These are phyloP conservation scores for Sylvia borin DNA, from an alignment of 2,797 vertebrate genomes.

Conservation along the genomic window DNA sequence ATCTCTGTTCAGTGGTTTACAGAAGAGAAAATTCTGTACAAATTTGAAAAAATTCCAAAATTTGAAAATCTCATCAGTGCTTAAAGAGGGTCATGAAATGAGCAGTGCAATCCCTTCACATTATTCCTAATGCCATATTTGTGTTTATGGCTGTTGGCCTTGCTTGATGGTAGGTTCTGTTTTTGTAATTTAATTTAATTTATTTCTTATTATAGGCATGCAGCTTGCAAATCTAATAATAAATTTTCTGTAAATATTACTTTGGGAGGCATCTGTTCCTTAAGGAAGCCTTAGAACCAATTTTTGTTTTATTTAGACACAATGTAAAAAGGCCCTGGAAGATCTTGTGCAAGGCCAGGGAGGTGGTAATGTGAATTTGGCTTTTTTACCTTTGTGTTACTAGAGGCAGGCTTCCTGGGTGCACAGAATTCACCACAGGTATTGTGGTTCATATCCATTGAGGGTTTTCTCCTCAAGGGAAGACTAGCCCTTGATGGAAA, in stretches of 20 bases:
- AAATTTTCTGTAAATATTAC: slow-evolving; percentile 13
- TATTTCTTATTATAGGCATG: background rate
- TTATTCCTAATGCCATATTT: background rate
- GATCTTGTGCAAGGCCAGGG: background rate
- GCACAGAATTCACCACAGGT: background rate
- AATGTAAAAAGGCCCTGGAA: background rate
- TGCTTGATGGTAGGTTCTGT: background rate
- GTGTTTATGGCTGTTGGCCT: background rate
- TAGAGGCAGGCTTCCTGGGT: background rate
- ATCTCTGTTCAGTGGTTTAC: background rate
- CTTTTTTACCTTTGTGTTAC: background rate
- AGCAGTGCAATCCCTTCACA: background rate
- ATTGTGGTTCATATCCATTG: background rate
- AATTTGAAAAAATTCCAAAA: background rate
- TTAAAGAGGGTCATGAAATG: background rate
- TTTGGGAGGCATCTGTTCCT: slow-evolving; percentile 16
- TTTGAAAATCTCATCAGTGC: background rate
- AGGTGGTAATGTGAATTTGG: background rate
- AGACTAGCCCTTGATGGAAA: background rate
- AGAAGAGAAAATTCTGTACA: background rate
- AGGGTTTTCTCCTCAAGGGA: background rate
- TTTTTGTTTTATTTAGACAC: background rate
- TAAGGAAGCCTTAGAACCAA: background rate
- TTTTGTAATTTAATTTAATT: slow-evolving; percentile 17
- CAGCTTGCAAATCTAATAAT: slow-evolving; percentile 44